Percentiles rank a stretch among this genome's conserved stretches.
phyloP scores from a whole-genome alignment of 2,888 invertebrate species.

The Platypus cylindrus region DNA sequence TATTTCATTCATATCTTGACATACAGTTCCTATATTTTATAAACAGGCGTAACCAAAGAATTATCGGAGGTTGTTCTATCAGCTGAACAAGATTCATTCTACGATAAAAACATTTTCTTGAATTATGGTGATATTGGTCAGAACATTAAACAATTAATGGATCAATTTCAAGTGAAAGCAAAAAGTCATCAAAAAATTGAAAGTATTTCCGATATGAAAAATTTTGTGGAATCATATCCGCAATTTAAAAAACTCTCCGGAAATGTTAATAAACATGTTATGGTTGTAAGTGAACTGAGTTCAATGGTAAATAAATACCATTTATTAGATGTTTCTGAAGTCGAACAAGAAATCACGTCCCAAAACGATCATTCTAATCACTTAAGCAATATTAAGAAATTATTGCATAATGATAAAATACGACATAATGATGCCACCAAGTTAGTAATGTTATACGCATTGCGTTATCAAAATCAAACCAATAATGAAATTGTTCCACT shows the following conservation, averaged over 20 bases:
- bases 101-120: constrained; percentile 82
- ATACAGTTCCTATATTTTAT: no score
- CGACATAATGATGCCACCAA: constrained; percentile 71
- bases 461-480: constrained; percentile 84
- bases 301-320: constrained; percentile 62
- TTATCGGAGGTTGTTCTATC: constrained; percentile 87
- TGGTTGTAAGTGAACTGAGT: constrained; percentile 90
- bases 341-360: constrained; percentile 88
- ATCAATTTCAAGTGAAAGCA: constrained; percentile 82
- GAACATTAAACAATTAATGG: constrained; percentile 93
- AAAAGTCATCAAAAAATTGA: constrained; percentile 95
- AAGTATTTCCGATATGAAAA: constrained; percentile 98
- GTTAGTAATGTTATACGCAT: constrained; percentile 82
- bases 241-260: constrained; percentile 95
- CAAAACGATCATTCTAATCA: constrained; percentile 72
- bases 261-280: constrained; percentile 95
- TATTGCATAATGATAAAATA: constrained; percentile 58
- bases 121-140: constrained; percentile 99
- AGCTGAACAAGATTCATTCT: constrained; percentile 95
- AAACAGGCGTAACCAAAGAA: constrained; percentile 42
- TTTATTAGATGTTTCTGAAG: constrained; percentile 81
- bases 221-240: constrained; percentile 95
- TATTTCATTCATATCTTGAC: no score
- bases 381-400: constrained; percentile 60
- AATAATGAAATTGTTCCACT: constrained; percentile 72